phyloP scores from a whole-genome alignment of 2,797 vertebrate genomes.

The Melanotaenia pygmaea region DNA sequence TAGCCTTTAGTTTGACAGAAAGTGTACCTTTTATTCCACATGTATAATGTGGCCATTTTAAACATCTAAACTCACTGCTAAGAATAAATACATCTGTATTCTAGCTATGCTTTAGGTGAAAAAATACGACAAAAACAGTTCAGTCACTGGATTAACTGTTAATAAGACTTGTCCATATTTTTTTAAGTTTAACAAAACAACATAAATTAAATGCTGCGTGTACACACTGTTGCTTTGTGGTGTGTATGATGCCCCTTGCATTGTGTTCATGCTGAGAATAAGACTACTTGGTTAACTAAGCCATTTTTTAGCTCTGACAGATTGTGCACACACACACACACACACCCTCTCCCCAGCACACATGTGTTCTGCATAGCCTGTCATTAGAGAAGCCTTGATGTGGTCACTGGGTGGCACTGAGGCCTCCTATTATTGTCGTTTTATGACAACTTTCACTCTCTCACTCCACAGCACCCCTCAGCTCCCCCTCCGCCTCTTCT shows the following conservation, averaged over 20 bases:
- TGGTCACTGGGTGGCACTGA: slow-evolving; percentile 82
- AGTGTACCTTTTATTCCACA: background rate
- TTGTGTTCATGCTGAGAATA: slow-evolving; percentile 55
- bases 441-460: slow-evolving; percentile 82
- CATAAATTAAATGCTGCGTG: slow-evolving; percentile 43
- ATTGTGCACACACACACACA: slow-evolving; percentile 25
- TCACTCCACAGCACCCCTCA: slow-evolving; percentile 28
- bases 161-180: background rate
- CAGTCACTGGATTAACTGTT: background rate
- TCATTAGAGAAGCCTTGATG: slow-evolving; percentile 83
- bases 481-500: slow-evolving; percentile 20
- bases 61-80: background rate
- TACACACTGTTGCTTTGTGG: slow-evolving; percentile 45
- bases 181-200: background rate
- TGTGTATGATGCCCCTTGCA: slow-evolving; percentile 40
- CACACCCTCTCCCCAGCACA: slow-evolving; percentile 42
- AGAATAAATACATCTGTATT: background rate
- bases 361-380: slow-evolving; percentile 75
- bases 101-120: background rate
- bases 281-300: slow-evolving; percentile 60
- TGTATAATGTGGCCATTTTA: background rate
- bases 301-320: slow-evolving; percentile 64
- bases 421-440: slow-evolving; percentile 81
- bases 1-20: too few relatives aligned
- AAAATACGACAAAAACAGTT: background rate